Evolutionary conservation across 2,888 invertebrate genomes (phyloP), one percentile per base, ranked within the genome.

Genomic region (Tenthredo distinguenda): DNA sequence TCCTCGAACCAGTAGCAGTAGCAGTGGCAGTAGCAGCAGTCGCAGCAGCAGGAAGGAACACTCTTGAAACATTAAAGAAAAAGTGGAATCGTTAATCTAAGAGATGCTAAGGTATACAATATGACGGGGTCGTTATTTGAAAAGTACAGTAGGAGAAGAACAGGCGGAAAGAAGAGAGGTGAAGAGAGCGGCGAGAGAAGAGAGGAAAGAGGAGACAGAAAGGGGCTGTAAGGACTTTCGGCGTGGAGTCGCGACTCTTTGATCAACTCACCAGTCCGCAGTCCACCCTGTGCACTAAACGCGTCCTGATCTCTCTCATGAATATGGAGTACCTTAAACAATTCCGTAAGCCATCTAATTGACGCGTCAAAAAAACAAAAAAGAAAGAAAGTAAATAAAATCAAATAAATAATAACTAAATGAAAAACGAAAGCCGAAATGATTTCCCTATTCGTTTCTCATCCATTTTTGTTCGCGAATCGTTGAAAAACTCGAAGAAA

Each of bases 31-130:
- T 31, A 62, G 68, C 34, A 34, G 68, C 15, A 68, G 65, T 31
- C 15, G 68, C 68, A 68, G 68, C 34, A 26, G 68, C 34, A 68
- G 68, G 26, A 50, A 50, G 31, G 40, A 50, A 15, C 26, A 62
- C 83, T 47, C 83, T 83, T 83, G 87, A 86, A 88, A 88, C 87
- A 88, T 89, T 89, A 88, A 89, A 89, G 89, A 88, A 84, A 86
- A 71, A 88, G 87, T 87, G 86, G 87, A 87, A 89, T 91, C 89
- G 88, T 91, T 89, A 90, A 90, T 91, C 90, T 87, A 91, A 91
- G 92, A 85, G 92, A 92, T 92, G 92, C 91, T 91, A 92, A 92
- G 89, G 90, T 92, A 92, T 92, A 91, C 92, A 91, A 91, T 92
- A 90, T 90, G 91, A 90, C 88, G 88, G 65, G 89, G 87, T 91